Evolutionary conservation across 2,797 vertebrate species (phyloP), one percentile per base, ranked within the genome.

Genomic region (Kryptopterus vitreolus): DNA sequence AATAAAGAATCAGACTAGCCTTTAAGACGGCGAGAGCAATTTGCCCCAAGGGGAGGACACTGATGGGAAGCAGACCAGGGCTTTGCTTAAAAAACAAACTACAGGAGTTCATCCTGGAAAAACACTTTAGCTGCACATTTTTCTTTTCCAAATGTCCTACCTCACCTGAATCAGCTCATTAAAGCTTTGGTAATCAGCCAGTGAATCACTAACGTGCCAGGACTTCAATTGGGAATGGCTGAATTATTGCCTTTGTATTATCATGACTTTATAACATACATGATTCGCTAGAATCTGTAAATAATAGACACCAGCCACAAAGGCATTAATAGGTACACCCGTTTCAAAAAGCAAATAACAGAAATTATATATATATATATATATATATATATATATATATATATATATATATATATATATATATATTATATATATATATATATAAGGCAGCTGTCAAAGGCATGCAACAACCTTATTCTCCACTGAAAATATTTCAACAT

Each of bases 141-240:
- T 76, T 43, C 18, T 46, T 77, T 76, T 43, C 18, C 12, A 24
- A 35, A 7, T 57, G 57, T 59, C 31, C 33, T 48, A 58, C 15
- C 77, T 31, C 53, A 46, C 53, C 65, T 78, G 77, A 78, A 31
- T 59, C 65, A 78, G 77, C 77, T 78, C 77, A 78, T 48, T 69
- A 70, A 59, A 48, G 38, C 52, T 24, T 59, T 78, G 65, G 55
- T 29, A 70, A 70, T 70, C 66, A 70, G 65, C 53, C 65, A 70
- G 35, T 59, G 52, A 48, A 69, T 24, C 77, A 70, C 33, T 46
- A 31, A 70, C 48, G 53, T 78, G 52, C 38, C 52, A 70, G 65
- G n/a, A 69, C 65, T 69, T 10, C 33, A 55, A 78, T 48, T 46
- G 57, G 26, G 24, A 52, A 38, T n/a, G 2, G 35, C 53, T 74